phyloP scores from a whole-genome alignment of 2,888 invertebrate genomes.

The Pristionchus exspectatus region DNA sequence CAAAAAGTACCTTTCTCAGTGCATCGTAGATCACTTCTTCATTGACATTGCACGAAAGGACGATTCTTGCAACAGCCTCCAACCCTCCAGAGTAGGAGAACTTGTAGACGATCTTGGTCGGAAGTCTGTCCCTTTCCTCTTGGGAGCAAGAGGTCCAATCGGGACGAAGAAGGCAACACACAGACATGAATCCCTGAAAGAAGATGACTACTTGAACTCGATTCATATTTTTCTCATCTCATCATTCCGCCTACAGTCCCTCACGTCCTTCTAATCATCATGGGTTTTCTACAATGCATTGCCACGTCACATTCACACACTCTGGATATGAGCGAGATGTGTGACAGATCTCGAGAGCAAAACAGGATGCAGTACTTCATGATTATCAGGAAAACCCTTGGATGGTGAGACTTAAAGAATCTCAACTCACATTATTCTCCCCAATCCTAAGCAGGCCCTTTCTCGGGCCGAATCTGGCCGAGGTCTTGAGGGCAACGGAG shows the following conservation, averaged over 20 bases:
- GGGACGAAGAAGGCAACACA: conserved; percentile 43
- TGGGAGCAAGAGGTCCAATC: background rate
- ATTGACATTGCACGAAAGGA: background rate
- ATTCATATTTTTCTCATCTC: too few species aligned
- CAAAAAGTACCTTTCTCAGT: background rate
- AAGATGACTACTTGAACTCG: background rate
- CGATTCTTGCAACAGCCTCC: background rate
- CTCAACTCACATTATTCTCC: conserved; percentile 16
- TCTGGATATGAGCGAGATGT: too few species aligned
- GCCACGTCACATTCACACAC: too few species aligned
- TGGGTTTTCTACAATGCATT: too few species aligned
- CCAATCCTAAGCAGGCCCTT: background rate
- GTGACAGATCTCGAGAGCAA: too few species aligned
- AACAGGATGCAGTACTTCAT: too few species aligned
- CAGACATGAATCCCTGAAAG: conserved; percentile 49
- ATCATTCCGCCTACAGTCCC: background rate
- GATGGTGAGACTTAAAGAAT: background rate
- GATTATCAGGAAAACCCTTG: too few species aligned
- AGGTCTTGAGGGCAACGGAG: background rate
- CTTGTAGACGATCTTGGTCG: conserved; percentile 22
- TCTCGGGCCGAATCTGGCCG: conserved; percentile 24
- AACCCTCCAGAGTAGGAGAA: background rate
- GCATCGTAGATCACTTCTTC: background rate
- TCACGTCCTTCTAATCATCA: too few species aligned
- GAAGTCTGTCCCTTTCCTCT: background rate